Evolutionary conservation across 2,113 vertebrate genomes (phyloP).

Genomic region (Nestor notabilis): DNA sequence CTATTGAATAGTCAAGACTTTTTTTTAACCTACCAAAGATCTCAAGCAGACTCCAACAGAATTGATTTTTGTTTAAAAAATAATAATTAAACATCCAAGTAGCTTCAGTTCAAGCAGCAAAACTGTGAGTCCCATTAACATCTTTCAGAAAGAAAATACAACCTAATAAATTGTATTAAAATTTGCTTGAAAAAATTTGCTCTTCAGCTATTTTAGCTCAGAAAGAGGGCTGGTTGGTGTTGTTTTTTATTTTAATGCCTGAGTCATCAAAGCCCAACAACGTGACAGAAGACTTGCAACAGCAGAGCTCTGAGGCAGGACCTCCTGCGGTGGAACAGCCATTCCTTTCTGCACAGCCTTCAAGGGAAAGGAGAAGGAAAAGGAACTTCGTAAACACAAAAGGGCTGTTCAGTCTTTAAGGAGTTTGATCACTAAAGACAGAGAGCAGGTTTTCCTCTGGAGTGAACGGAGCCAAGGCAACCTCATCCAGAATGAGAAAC

Average conservation of each 20-base stretch:
- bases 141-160: conserved; percentile 6
- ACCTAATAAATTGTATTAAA: conserved; percentile 23
- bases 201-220: background rate
- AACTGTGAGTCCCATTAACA: background rate
- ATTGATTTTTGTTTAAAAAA: conserved; percentile 1
- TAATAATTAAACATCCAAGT: background rate
- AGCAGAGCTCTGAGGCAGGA: background rate
- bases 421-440: background rate
- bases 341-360: background rate
- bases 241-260: background rate
- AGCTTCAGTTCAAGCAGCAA: background rate
- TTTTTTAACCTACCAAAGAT: background rate
- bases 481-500: background rate
- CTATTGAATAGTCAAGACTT: background rate
- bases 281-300: background rate
- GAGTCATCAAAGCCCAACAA: conserved; percentile 19
- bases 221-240: background rate
- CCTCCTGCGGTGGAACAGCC: background rate
- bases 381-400: background rate
- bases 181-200: background rate
- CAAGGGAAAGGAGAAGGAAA: background rate
- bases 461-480: background rate
- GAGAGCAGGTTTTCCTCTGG: background rate
- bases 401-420: background rate
- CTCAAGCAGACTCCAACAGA: background rate